Evolutionary conservation across 2,113 vertebrate species (phyloP), one percentile per base, ranked within the genome.

Genomic region (Pseudorhombus dupliciocellatus): DNA sequence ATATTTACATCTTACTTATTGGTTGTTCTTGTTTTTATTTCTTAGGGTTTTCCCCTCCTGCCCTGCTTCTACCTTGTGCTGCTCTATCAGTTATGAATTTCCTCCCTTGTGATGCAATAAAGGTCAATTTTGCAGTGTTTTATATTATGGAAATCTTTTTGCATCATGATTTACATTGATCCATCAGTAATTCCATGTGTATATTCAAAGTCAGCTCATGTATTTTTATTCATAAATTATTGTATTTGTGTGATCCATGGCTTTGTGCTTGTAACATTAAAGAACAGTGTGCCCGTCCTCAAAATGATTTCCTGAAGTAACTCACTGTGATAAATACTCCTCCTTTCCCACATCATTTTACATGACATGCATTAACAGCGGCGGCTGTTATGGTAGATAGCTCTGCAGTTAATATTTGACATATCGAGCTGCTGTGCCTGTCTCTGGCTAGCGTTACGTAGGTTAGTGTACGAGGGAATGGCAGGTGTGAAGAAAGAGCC

Each of bases 401-500:
- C 40, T 12, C 34, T 40, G 48, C 48, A 34, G 76, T 80, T 83
- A 79, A 80, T 79, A 18, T 84, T 75, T 42, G 51, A 74, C 73
- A 65, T 57, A 30, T 15, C 26, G 8, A 50, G 65, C 66, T 80
- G 54, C 64, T 76, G 52, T 37, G 6, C 53, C 71, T 57, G 81
- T 64, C 75, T 59, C 59, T 50, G 62, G 66, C 69, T 79, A 80
- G 69, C 68, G 21, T 87, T 84, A 81, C 81, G 78, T 24, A 30
- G 52, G 68, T 57, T 53, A 28, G 69, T 28, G 72, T 70, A 21
- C 66, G 44, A 65, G 78, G 79, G 48, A 79, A 74, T 40, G 61
- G 70, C 79, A 76, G 78, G 84, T 93, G 94, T 94, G 94, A 93
- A 86, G 93, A 93, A 90, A 94, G 93, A 95, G 92, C 93, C 92